Evolutionary conservation across 2,113 vertebrate species (phyloP), one percentile per base, ranked within the genome.

Genomic region (Corydoras sp.): DNA sequence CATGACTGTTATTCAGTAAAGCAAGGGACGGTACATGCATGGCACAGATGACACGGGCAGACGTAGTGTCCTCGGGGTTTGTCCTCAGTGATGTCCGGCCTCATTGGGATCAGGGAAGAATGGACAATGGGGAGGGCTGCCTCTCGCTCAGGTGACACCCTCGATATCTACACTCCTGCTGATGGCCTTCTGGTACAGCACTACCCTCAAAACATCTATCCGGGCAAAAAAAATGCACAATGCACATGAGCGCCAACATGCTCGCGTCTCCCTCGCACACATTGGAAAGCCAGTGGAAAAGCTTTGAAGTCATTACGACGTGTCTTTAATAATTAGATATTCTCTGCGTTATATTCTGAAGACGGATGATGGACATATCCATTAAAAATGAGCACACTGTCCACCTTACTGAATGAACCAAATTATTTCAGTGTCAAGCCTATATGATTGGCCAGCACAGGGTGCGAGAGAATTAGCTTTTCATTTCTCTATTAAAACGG

Each of bases 61-160:
- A 64, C 59, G 62, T 77, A 50, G 77, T 72, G 77, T 85, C 86
- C 83, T 83, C 60, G 5, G 81, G 84, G 82, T 78, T 60, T 67
- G 76, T 73, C 78, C 35, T 43, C 74, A 75, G 79, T 80, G 77
- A 85, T 83, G 85, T 89, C 86, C 85, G 70, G 84, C 83, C 83
- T 82, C 84, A 86, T 88, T 81, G 65, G 80, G 77, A 86, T 90
- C 86, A 89, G 79, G 71, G 74, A 79, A 75, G 69, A 76, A 63
- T 65, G 60, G 4, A 58, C 84, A 76, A 73, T 78, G 80, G 83
- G 83, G 59, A 54, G 18, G 7, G 18, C 66, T 55, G 65, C 76
- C 76, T 79, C 79, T 83, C 77, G 77, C 81, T 77, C 81, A 80
- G 87, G 84, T 87, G 85, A 87, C 86, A 86, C 73, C 58, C 74